These are phyloP conservation scores for Sebastes vulpes DNA, from an alignment of 2,797 vertebrate species.

Conservation along the genomic window DNA sequence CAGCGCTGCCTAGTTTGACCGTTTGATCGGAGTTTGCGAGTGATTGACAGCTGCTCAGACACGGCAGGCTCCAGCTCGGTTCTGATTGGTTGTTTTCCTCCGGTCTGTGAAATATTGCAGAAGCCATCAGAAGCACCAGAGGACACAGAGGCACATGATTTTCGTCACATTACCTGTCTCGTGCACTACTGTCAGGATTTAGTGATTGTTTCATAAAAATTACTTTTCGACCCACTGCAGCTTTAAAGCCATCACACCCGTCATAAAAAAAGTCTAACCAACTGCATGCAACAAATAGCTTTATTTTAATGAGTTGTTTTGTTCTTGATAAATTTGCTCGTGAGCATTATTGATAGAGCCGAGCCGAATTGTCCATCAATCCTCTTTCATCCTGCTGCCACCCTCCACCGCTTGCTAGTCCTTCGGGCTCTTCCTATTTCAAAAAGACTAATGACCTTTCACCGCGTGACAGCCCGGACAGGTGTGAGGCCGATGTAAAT, in stretches of 20 bases:
- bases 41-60: neutral
- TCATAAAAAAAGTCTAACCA: conserved; percentile 24
- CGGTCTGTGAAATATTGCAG: neutral
- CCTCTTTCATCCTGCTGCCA: conserved; percentile 37
- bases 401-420: conserved; percentile 21
- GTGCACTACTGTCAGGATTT: neutral
- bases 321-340: conserved; percentile 32
- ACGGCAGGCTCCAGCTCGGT: neutral
- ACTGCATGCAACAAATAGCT: conserved; percentile 10
- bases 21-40: rapidly evolving
- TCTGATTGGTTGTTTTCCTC: neutral
- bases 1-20: neutral
- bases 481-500: conserved; percentile 72
- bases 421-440: conserved; percentile 63
- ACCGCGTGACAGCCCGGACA: conserved; percentile 57
- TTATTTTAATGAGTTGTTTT: conserved; percentile 43
- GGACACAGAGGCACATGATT: neutral
- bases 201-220: neutral
- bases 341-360: conserved; percentile 43
- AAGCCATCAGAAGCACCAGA: neutral
- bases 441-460: conserved; percentile 78
- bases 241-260: conserved; percentile 19
- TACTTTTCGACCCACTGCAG: neutral
- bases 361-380: conserved; percentile 40
- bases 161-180: neutral